Conservation (phyloP, 2,888 invertebrate species). For the Macroteleia sp. region DNA sequence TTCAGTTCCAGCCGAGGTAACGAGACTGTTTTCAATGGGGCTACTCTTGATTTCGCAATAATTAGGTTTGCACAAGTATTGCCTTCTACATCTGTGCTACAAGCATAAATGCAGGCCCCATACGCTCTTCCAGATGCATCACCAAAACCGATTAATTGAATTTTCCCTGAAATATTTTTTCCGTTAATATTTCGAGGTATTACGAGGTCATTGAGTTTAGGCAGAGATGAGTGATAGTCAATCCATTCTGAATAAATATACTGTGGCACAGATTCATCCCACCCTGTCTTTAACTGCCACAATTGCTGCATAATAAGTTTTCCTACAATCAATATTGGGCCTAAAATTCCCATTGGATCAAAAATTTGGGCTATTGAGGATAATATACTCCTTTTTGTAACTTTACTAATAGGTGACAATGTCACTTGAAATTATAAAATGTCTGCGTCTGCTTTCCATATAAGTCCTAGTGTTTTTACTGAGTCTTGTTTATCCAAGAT, state of each 20-base stretch:
- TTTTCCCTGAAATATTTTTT: neutral
- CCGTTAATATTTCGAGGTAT: slow-evolving; percentile 21
- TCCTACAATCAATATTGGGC: slow-evolving; percentile 50
- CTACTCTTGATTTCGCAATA: slow-evolving; percentile 55
- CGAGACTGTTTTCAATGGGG: slow-evolving; percentile 52
- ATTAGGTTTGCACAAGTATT: slow-evolving; percentile 7
- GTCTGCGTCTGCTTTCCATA: no score
- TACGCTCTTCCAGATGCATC: slow-evolving; percentile 66
- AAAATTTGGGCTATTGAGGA: slow-evolving; percentile 35
- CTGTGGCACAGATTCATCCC: slow-evolving; percentile 2
- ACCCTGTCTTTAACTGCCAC: neutral
- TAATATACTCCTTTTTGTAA: slow-evolving; percentile 2
- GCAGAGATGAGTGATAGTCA: no score
- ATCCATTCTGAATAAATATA: neutral
- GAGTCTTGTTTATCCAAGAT: slow-evolving; percentile 37
- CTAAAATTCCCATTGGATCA: slow-evolving; percentile 49
- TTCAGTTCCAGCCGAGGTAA: slow-evolving; percentile 59
- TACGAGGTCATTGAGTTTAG: slow-evolving; percentile 21
- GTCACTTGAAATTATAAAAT: no score
- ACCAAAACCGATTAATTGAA: slow-evolving; percentile 61
- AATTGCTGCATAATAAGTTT: slow-evolving; percentile 48
- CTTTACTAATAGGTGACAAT: neutral
- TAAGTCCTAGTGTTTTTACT: slow-evolving; percentile 43
- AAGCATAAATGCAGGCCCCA: slow-evolving; percentile 67
- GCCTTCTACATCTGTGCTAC: slow-evolving; percentile 1